Evolutionary conservation across 2,113 vertebrate genomes (phyloP), one percentile per base, ranked within the genome.

Genomic region (Nansenia antarctica): DNA sequence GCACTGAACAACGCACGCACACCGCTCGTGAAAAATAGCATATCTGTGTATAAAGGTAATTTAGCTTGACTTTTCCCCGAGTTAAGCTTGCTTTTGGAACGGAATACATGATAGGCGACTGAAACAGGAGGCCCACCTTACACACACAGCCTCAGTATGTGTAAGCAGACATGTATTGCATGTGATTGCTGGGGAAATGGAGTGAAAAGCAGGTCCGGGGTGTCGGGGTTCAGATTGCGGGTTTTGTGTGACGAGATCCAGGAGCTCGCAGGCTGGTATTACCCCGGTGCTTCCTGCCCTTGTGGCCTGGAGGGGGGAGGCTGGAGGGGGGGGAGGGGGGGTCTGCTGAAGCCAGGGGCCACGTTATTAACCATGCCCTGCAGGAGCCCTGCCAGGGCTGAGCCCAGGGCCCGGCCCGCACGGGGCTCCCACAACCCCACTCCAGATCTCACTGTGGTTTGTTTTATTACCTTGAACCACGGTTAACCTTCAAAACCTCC

Each of bases 381-480:
- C 72, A 73, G 70, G 65, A 83, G 82, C 74, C 67, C 55, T 53
- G 72, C 68, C 1, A 72, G 31, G 69, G 62, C 72, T 65, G 30
- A 73, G 68, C 59, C n/a, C n/a, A n/a, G n/a, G n/a, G n/a, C n/a
- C n/a, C n/a, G n/a, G n/a, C n/a, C n/a, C n/a, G n/a, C 68, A 80
- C 72, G 49, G 59, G 49, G 77, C 77, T 83, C 83, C 78, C 79
- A 83, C 77, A 82, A 62, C 72, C 59, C 39, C 72, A 74, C 81
- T 64, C 80, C 85, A 87, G 85, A 85, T 72, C 81, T 82, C 69
- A 45, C 61, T 82, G 86, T 65, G 89, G 85, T 88, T 88, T 82
- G 53, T 87, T 91, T 91, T 87, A 89, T 86, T 89, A 83, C 87
- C 85, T 83, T 90, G 88, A 90, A 88, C 87, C 85, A 70, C 72